Evolutionary conservation across 92 coral and sea anemone genomes (phyloP), one percentile per base, ranked within the genome.

Genomic region (Epizoanthus fatuus): DNA sequence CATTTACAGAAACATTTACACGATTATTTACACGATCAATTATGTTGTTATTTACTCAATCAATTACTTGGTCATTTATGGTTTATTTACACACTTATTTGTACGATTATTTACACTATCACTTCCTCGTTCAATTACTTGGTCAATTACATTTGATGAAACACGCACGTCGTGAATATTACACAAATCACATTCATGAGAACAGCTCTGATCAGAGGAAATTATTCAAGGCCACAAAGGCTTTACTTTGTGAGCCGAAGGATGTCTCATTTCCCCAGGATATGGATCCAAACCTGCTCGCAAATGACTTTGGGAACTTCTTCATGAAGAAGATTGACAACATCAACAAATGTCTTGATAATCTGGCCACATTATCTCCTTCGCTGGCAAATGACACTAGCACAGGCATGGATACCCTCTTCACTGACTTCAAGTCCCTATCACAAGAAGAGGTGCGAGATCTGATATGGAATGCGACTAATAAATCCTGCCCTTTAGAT

Each of bases 351-450:
- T 9, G 1, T 68, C 10, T 68, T 35, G 52, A 68, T 68, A 17
- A 3, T 68, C 74, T 68, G 74, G 20, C 74, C 17, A 68, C 74
- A 42, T 68, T 2, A 68, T 68, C 17, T 7, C 65, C 65, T 11
- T 35, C 74, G 22, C 74, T 68, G 37, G 74, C 1, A 35, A 42
- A 35, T 68, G 74, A 68, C 74, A 42, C 53, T 68, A 68, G 40
- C 74, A 42, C 74, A 68, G 1, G 51, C 74, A 42, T 39, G 74
- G 74, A 68, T 68, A 42, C 2, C 53, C 53, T 42, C 74, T 68
- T 68, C 53, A 35, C 74, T 68, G 74, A 68, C 77, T 71, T 71
- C 77, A 71, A 71, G 77, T 42, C 77, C 20, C 70, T 4, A 29
- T 52, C 77, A 3, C 77, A 37, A 37, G 77, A 71, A 42, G 54